These are phyloP conservation scores for Drosophila yakuba DNA, from an alignment of 1,140 invertebrate species.

Conservation along the genomic window DNA sequence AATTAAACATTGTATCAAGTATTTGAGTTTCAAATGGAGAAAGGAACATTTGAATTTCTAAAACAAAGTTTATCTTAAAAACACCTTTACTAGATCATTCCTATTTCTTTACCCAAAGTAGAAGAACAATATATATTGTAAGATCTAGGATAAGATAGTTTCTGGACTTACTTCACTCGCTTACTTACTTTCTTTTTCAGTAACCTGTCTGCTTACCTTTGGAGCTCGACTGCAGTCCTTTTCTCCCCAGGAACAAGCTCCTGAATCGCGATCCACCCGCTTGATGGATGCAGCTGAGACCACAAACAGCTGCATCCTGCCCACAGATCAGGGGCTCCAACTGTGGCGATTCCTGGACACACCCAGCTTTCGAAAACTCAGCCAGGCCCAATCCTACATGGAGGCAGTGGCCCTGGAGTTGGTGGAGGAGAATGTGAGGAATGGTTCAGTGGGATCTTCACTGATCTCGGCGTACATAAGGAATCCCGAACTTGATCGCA, in stretches of 20 bases:
- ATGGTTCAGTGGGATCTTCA: slow-evolving; percentile 67
- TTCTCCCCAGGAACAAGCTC: slow-evolving; percentile 86
- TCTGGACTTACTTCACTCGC: no score
- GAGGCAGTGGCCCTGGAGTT: slow-evolving; percentile 90
- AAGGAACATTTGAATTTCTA: background rate
- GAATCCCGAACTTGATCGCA: slow-evolving; percentile 88
- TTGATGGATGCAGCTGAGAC: slow-evolving; percentile 90
- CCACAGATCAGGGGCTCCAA: slow-evolving; percentile 90
- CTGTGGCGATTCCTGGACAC: slow-evolving; percentile 91
- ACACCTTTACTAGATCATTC: background rate
- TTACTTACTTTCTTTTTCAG: slow-evolving; percentile 84
- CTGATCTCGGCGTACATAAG: slow-evolving; percentile 89
- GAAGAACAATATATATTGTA: no score
- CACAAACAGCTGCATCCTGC: slow-evolving; percentile 89
- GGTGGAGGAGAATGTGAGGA: slow-evolving; percentile 86
- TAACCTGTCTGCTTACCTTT: slow-evolving; percentile 89
- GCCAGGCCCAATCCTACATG: slow-evolving; percentile 89
- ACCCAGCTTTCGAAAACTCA: slow-evolving; percentile 89
- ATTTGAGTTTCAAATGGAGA: slow-evolving; percentile 6
- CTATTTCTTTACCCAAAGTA: no score
- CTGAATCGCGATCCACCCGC: slow-evolving; percentile 87
- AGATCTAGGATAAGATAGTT: no score
- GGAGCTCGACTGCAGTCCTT: slow-evolving; percentile 89
- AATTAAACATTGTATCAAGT: slow-evolving; percentile 4
- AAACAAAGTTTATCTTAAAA: background rate